Evolutionary conservation across 37 sponge, comb jelly and placozoan species (phyloP), one percentile per base, ranked within the genome.

Genomic region (Crambe crambe): DNA sequence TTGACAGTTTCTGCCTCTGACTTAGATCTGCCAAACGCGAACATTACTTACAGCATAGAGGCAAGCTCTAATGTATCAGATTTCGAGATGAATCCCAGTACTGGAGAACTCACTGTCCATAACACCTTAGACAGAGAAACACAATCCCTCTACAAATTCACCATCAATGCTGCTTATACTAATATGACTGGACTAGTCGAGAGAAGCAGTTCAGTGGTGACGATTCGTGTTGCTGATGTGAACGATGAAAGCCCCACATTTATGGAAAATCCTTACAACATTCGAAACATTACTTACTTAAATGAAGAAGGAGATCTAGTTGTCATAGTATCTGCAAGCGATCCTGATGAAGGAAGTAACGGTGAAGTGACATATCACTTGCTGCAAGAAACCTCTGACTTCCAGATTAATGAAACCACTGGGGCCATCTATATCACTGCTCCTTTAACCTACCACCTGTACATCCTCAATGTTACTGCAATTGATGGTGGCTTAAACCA

Each of bases 161-260:
- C 18, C 21, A 30, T 89, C 18, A n/a, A 32, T 36, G 88, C 83
- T 54, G 26, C 0, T 22, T 30, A 25, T 26, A 43, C 10, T 25
- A 20, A 2, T 26, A 18, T n/a, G 27, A 30, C 12, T 10, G 56
- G 34, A 1, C 6, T 2, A 42, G 2, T 20, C 9, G 2, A 43
- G 23, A 35, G 42, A 59, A 32, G 15, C 9, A 25, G 1, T 34
- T 36, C 32, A 15, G 3, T 6, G 60, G 65, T 68, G 38, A 67
- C 25, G 10, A 58, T 89, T 27, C 17, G 3, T 12, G 25, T 89
- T 9, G 32, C 63, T 1, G 90, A 89, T 42, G 56, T 83, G 4
- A 89, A 89, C 69, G 90, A 89, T 42, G 67, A 67, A 37, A 35
- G 54, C 21, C 90, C 90, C 0, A 1, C n/a, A 20, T 84, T 89